Evolutionary conservation across 1,140 invertebrate species (phyloP).

Genomic region (Parapsyche elsis): DNA sequence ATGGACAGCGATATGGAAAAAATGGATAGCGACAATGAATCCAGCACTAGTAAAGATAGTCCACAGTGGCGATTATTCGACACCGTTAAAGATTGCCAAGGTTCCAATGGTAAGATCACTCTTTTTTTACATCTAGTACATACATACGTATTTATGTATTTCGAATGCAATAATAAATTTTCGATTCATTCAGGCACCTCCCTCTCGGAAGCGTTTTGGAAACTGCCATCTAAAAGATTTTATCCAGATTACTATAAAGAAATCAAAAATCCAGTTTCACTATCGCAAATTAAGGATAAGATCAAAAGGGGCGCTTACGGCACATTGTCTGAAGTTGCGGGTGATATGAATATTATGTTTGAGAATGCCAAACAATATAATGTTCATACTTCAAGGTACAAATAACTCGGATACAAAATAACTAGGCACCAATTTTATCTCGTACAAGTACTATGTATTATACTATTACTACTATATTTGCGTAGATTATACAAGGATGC

Average conservation of each 20-base stretch:
- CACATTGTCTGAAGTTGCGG: slow-evolving; percentile 89
- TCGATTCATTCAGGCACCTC: too few species aligned
- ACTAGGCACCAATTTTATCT: too few species aligned
- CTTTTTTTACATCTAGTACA: too few species aligned
- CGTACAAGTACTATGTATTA: too few species aligned
- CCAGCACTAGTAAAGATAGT: slow-evolving; percentile 71
- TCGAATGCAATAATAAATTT: too few species aligned
- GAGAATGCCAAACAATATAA: slow-evolving; percentile 98
- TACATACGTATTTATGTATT: too few species aligned
- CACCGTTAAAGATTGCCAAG: slow-evolving; percentile 78
- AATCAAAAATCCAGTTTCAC: slow-evolving; percentile 94
- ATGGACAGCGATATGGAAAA: slow-evolving; percentile 73
- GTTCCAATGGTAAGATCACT: slow-evolving; percentile 69
- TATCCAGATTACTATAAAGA: slow-evolving; percentile 99
- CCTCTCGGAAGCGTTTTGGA: slow-evolving; percentile 91
- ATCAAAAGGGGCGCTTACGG: slow-evolving; percentile 88
- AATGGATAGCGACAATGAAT: slow-evolving; percentile 71
- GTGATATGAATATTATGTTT: slow-evolving; percentile 98
- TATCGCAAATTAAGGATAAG: slow-evolving; percentile 93
- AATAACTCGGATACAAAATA: too few species aligned
- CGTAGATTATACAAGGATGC: slow-evolving; percentile 81
- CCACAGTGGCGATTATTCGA: slow-evolving; percentile 86
- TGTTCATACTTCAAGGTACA: slow-evolving; percentile 78
- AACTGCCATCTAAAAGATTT: slow-evolving; percentile 86
- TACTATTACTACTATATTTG: too few species aligned